phyloP scores from a whole-genome alignment of 2,113 vertebrate genomes.

The Illadopsis cleaveri region DNA sequence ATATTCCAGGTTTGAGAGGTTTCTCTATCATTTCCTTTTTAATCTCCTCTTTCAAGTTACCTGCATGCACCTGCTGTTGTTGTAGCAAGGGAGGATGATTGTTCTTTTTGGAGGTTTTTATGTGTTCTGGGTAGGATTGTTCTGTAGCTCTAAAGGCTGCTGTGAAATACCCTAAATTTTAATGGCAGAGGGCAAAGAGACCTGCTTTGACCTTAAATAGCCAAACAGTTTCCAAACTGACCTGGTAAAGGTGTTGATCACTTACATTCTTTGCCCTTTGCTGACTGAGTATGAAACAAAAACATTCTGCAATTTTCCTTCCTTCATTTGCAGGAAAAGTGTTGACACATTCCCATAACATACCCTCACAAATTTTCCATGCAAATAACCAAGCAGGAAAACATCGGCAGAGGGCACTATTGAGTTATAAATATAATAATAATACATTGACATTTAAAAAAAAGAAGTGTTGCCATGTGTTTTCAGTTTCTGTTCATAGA shows the following conservation, averaged over 20 bases:
- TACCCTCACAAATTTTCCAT: accelerated
- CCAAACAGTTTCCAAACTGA: not conserved
- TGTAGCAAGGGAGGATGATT: not conserved
- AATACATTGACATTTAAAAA: accelerated
- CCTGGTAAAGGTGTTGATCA: not conserved
- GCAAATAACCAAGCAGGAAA: not conserved
- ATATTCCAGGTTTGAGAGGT: not conserved
- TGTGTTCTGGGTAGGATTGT: not conserved
- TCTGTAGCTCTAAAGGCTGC: not conserved
- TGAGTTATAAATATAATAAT: not conserved
- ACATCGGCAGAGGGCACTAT: conserved; percentile 58
- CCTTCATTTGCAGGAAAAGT: not conserved
- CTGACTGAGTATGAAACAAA: not conserved
- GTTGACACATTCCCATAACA: not conserved
- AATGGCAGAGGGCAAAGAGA: not conserved
- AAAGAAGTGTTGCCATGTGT: not conserved
- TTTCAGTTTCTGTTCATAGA: not conserved
- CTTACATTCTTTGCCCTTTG: not conserved
- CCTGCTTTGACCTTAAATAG: not conserved
- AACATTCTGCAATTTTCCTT: not conserved
- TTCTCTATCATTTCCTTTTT: not conserved
- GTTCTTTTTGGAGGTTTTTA: not conserved
- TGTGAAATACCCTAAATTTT: not conserved
- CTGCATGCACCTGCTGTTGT: not conserved
- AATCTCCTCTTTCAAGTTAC: not conserved